Evolutionary conservation across 2,888 invertebrate genomes (phyloP).

Genomic region (Torymus auratus): DNA sequence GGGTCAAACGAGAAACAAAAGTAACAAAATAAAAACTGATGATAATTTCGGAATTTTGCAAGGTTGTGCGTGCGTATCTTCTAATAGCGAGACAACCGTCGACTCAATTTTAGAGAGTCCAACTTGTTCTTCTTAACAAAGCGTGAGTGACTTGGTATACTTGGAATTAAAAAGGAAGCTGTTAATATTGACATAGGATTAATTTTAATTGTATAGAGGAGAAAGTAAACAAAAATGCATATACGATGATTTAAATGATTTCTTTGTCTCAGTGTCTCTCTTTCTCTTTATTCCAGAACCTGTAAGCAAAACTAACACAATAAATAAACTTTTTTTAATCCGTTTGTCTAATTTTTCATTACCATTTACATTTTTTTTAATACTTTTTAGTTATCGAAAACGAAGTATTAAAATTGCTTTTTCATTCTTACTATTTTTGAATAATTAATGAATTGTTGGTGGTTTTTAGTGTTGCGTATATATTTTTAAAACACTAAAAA

Average conservation of each 20-base stretch:
- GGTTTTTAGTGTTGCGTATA: not conserved
- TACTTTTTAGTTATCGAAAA: too few species aligned
- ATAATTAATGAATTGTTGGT: constrained; percentile 3
- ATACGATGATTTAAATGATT: constrained; percentile 23
- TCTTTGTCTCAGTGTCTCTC: constrained; percentile 43
- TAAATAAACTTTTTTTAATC: constrained; percentile 29
- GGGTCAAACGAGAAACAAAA: not conserved
- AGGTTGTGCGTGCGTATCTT: constrained; percentile 25
- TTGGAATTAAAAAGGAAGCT: constrained; percentile 20
- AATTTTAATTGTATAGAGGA: constrained; percentile 44
- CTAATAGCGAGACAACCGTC: constrained; percentile 20
- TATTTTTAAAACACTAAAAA: constrained; percentile 10
- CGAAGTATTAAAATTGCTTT: not conserved
- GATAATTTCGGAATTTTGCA: constrained; percentile 26
- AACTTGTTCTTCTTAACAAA: constrained; percentile 27
- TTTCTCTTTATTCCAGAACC: constrained; percentile 47
- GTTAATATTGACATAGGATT: constrained; percentile 37
- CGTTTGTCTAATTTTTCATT: not conserved
- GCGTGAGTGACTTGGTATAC: constrained; percentile 25
- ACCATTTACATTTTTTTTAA: constrained; percentile 1
- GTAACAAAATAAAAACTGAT: not conserved
- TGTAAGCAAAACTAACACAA: constrained; percentile 46
- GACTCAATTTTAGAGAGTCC: constrained; percentile 45
- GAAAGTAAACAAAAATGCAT: constrained; percentile 28
- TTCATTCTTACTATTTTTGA: not conserved